Percentiles rank a stretch among this genome's conserved stretches.
Evolutionary conservation across 2,797 vertebrate species (phyloP).

Genomic region (Alcedo atthis): DNA sequence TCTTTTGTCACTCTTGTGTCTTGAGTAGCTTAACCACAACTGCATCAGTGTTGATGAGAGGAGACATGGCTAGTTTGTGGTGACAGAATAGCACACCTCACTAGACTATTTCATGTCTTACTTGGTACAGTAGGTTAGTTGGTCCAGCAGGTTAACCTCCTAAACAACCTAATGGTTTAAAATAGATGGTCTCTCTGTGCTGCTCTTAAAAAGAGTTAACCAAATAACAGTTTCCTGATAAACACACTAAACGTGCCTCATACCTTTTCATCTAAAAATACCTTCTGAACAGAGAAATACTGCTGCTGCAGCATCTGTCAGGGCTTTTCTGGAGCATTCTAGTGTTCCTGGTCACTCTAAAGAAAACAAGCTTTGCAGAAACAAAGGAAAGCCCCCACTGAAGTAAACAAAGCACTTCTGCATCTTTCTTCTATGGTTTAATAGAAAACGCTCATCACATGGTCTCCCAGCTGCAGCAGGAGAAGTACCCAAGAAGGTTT

Average conservation of each 20-base stretch:
- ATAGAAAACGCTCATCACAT: constrained; percentile 34
- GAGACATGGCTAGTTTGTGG: background rate
- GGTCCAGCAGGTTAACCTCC: background rate
- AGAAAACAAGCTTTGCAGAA: constrained; percentile 4
- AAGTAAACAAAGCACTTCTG: constrained; percentile 53
- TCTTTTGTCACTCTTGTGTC: background rate
- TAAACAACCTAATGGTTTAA: background rate
- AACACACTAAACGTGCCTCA: background rate
- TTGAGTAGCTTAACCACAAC: background rate
- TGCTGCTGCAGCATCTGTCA: constrained; percentile 23
- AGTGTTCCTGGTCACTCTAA: background rate
- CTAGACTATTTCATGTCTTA: background rate
- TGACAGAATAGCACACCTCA: background rate
- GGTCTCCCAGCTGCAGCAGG: constrained; percentile 24
- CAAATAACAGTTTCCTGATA: background rate
- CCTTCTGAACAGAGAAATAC: background rate
- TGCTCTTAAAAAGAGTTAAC: background rate
- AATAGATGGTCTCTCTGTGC: background rate
- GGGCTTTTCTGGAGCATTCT: background rate
- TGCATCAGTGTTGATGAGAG: background rate
- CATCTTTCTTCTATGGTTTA: constrained; percentile 1
- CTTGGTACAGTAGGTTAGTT: background rate
- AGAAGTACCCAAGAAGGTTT: constrained; percentile 24
- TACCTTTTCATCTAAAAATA: constrained; percentile 43
- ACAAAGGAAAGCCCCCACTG: constrained; percentile 26